phyloP scores from a whole-genome alignment of 2,888 invertebrate genomes.

The Ophion obscuratus region DNA sequence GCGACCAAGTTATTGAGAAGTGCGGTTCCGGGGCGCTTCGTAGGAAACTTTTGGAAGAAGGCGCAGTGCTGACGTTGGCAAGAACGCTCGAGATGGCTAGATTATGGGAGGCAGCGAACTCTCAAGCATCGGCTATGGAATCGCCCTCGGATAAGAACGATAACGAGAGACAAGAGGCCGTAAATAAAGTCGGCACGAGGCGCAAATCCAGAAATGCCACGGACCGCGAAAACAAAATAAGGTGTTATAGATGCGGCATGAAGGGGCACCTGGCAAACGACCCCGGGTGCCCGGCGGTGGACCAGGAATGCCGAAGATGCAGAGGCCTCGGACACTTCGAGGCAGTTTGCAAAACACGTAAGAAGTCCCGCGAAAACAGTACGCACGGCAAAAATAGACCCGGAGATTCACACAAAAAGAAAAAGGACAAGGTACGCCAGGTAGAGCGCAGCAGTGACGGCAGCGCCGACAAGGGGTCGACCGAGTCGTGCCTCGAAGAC shows the following conservation, averaged over 20 bases:
- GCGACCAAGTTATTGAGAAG: too few species aligned
- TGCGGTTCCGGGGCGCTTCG: background rate
- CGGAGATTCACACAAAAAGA: background rate
- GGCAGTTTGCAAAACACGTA: background rate
- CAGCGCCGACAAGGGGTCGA: background rate
- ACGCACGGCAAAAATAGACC: background rate
- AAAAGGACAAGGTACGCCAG: background rate
- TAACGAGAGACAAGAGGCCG: background rate
- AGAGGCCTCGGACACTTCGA: background rate
- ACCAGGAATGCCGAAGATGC: constrained; percentile 7
- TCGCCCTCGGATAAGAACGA: background rate
- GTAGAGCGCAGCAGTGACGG: background rate
- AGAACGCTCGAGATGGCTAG: background rate
- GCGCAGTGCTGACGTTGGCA: background rate
- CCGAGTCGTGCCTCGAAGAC: background rate
- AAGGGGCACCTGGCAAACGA: background rate
- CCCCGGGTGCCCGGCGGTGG: background rate
- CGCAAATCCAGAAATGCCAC: background rate
- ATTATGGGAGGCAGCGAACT: background rate
- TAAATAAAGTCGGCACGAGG: background rate
- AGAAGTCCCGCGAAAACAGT: background rate
- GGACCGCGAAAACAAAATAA: background rate
- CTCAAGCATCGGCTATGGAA: background rate
- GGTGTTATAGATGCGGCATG: constrained; percentile 2
- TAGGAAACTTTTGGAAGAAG: background rate